Evolutionary conservation across 23 tunicate genomes (phyloP).

Genomic region (Clavelina lepadiformis): DNA sequence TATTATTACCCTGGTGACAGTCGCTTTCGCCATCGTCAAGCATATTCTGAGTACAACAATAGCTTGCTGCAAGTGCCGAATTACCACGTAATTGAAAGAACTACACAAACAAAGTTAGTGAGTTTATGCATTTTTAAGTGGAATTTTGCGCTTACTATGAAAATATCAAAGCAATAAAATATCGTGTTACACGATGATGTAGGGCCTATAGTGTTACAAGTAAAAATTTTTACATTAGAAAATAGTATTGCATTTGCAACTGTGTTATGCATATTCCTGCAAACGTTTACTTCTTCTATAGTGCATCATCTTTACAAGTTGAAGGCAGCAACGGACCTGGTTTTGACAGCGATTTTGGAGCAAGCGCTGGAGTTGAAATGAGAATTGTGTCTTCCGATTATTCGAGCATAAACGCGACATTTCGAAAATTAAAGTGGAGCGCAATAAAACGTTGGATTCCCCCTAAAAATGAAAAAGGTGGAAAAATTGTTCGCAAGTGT

Average conservation of each 20-base stretch:
- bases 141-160: no score
- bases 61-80: no score
- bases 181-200: no score
- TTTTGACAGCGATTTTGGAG: slow-evolving; percentile 91
- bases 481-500: no score
- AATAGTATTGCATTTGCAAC: background rate
- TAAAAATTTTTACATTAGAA: background rate
- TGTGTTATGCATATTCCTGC: background rate
- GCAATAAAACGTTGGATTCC: slow-evolving; percentile 11
- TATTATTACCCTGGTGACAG: background rate
- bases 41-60: no score
- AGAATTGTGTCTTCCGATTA: slow-evolving; percentile 82
- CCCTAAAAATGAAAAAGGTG: no score
- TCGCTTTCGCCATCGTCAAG: no score
- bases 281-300: background rate
- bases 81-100: no score
- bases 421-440: background rate
- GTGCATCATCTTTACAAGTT: background rate
- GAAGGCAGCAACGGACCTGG: slow-evolving; percentile 74
- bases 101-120: no score
- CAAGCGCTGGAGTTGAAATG: slow-evolving; percentile 90
- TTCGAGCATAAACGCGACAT: slow-evolving; percentile 11
- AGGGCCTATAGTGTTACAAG: no score
- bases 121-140: no score
- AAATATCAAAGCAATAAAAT: no score